Conservation (phyloP, 2,797 vertebrate genomes). For the Neosilurus mollespiculum region DNA sequence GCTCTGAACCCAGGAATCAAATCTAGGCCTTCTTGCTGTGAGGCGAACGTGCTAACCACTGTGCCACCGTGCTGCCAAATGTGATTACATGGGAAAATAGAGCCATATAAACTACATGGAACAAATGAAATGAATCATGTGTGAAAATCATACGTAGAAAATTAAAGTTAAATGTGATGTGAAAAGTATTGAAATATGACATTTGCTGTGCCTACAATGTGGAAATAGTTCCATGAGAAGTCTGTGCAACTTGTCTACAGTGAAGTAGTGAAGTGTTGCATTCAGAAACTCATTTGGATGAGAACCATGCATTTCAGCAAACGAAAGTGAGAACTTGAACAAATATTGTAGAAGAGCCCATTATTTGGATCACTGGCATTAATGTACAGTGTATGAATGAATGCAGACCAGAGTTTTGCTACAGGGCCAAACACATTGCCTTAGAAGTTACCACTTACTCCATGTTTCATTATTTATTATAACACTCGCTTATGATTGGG, state of each 20-base stretch:
- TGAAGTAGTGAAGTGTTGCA: neutral
- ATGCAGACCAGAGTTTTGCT: neutral
- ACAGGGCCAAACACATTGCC: neutral
- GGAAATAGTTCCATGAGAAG: neutral
- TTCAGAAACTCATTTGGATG: neutral
- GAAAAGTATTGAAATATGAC: neutral
- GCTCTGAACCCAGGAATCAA: no score
- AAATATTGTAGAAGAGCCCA: neutral
- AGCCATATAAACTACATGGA: neutral
- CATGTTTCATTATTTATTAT: neutral
- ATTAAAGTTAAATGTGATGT: neutral
- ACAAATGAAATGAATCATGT: neutral
- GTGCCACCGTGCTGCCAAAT: no score
- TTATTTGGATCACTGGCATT: neutral
- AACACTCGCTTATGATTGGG: neutral
- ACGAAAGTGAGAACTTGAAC: neutral
- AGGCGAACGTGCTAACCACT: no score
- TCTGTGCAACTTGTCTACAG: neutral
- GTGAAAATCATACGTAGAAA: neutral
- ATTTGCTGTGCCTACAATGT: neutral
- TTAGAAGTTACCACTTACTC: neutral
- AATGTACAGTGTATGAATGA: neutral
- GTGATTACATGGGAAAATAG: neutral
- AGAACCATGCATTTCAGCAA: neutral
- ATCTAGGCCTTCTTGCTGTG: no score